A percentile compares a stretch with the other conserved stretches of the same genome.
Evolutionary conservation across 2,797 vertebrate species (phyloP).

Genomic region (Phrynocephalus vlangalii): DNA sequence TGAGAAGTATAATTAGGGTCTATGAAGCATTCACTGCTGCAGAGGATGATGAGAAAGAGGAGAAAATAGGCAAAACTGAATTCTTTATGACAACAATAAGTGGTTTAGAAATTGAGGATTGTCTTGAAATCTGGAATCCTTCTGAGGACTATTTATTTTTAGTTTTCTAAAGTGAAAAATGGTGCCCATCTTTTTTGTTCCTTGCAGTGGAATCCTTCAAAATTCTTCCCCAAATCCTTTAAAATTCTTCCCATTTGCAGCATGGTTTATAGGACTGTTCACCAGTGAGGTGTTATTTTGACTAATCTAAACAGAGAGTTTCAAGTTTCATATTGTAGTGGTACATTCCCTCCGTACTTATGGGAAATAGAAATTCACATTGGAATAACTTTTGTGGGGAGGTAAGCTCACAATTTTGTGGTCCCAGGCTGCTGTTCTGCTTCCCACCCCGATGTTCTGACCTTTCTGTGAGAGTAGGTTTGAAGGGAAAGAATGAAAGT

Average conservation of each 20-base stretch:
- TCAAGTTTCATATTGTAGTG: background rate
- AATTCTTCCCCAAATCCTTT: background rate
- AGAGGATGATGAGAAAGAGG: too few species aligned
- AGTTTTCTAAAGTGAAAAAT: background rate
- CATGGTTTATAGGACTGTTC: background rate
- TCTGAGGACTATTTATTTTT: background rate
- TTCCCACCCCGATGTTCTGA: background rate
- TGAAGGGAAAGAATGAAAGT: too few species aligned
- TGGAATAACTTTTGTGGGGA: background rate
- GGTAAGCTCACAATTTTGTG: background rate
- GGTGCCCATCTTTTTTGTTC: background rate
- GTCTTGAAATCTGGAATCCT: background rate
- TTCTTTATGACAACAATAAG: background rate
- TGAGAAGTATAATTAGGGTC: accelerated
- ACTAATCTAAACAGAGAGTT: background rate
- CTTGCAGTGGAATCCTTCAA: background rate
- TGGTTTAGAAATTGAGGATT: background rate
- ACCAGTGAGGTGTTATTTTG: background rate
- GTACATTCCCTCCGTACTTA: background rate
- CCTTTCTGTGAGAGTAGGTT: background rate
- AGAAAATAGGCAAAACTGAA: background rate
- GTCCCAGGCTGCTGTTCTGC: background rate
- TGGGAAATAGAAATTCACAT: background rate
- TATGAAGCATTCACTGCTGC: too few species aligned
- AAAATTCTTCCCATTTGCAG: background rate